Evolutionary conservation across 2,797 vertebrate genomes (phyloP).

Genomic region (Neostethus bicornis): DNA sequence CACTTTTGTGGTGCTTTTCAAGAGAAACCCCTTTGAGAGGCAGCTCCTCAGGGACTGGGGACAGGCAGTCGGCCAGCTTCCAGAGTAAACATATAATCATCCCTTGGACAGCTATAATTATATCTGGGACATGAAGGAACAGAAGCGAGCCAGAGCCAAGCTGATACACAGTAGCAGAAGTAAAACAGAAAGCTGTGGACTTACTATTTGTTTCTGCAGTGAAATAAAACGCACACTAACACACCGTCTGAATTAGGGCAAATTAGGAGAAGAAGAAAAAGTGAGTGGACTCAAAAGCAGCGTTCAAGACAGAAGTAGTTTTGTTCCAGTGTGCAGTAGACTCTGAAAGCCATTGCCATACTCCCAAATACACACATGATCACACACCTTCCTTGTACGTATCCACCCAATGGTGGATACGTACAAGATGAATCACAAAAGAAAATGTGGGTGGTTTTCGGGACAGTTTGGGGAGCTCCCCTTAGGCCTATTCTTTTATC

Average conservation of each 20-base stretch:
- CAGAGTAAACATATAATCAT: conserved; percentile 91
- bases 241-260: conserved; percentile 73
- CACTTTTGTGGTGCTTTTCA: conserved; percentile 76
- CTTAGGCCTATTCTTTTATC: conserved; percentile 69
- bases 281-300: conserved; percentile 48
- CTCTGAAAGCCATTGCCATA: conserved; percentile 19
- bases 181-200: conserved; percentile 56
- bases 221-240: too few species aligned
- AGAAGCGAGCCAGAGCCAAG: conserved; percentile 77
- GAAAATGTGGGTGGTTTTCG: conserved; percentile 66
- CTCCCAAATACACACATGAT: conserved; percentile 14
- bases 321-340: conserved; percentile 6
- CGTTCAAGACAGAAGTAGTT: conserved; percentile 24
- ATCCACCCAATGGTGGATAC: conserved; percentile 66
- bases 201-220: conserved; percentile 79
- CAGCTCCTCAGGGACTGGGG: conserved; percentile 79
- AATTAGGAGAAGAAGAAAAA: conserved; percentile 50
- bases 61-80: conserved; percentile 89
- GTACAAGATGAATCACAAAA: conserved; percentile 50
- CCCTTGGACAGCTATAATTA: conserved; percentile 87
- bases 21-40: conserved; percentile 79
- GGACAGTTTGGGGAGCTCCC: conserved; percentile 43
- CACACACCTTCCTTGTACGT: conserved; percentile 65
- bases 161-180: conserved; percentile 71
- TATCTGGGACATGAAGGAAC: conserved; percentile 80